Evolutionary conservation across 2,113 vertebrate genomes (phyloP), one percentile per base, ranked within the genome.

Genomic region (Macquaria ambigua): DNA sequence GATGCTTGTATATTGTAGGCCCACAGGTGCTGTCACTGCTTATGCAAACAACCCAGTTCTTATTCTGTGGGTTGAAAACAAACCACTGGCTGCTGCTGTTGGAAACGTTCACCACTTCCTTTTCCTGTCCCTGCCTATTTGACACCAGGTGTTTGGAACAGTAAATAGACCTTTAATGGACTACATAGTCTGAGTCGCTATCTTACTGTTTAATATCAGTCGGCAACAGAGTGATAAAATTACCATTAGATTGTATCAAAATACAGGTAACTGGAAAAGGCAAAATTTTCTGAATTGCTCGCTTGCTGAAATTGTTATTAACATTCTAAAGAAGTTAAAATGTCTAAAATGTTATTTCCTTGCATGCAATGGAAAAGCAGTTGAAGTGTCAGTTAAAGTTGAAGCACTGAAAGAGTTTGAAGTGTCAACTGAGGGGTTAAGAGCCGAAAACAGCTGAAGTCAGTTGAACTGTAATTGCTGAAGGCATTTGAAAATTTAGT

Each of bases 71-170:
- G n/a, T 56, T 69, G 59, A 69, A 78, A 74, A 63, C 21, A 77
- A 82, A 34, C 10, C 15, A 8, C 41, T 28, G 43, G 43, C 7
- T 39, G 31, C 41, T 78, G 71, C 15, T 4, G 25, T 12, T 84
- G 63, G 37, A 76, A 46, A 82, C 41, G 2, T 28, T 81, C 34
- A 64, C 76, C 69, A 85, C 90, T 79, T 91, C 85, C 82, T 75
- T 87, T 79, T 91, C 85, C 82, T 75, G 63, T 79, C 11, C 41
- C 52, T 21, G 63, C 14, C 4, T 31, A 4, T 56, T 28, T 18
- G 4, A 55, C 0, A 55, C 3, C 78, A 76, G 74, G 46, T 78
- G 63, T 64, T 76, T 58, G 46, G 46, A 64, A 34, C 39, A 39
- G 28, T 6, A 31, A 52, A 37, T 28, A 10, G 34, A 71, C 43